Evolutionary conservation across 2,888 invertebrate genomes (phyloP).

Genomic region (Rotaria sp.): DNA sequence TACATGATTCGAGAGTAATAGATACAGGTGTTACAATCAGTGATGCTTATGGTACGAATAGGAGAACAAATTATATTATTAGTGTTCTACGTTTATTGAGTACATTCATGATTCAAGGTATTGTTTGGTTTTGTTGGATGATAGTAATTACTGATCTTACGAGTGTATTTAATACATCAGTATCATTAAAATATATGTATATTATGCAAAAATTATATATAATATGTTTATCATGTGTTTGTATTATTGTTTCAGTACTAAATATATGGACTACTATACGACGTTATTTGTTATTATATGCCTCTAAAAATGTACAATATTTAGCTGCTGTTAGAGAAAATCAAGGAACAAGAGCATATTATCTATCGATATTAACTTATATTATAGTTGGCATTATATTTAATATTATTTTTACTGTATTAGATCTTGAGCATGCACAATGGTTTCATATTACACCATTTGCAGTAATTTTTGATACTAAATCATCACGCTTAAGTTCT

Average conservation of each 20-base stretch:
- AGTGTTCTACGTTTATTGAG: not conserved
- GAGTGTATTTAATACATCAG: not conserved
- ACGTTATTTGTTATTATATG: not conserved
- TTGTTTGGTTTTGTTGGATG: not conserved
- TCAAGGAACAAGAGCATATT: not conserved
- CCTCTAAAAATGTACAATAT: not conserved
- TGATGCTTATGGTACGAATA: not conserved
- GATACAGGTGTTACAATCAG: not conserved
- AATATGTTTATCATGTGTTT: not conserved
- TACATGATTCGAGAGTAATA: not conserved
- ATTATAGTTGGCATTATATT: not conserved
- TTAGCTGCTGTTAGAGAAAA: not conserved
- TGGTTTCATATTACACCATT: not conserved
- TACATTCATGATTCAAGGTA: not conserved
- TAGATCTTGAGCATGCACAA: not conserved
- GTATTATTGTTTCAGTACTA: not conserved
- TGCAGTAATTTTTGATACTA: not conserved
- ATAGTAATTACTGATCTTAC: not conserved
- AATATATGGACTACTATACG: constrained; percentile 6
- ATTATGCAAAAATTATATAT: not conserved
- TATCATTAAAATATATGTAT: not conserved
- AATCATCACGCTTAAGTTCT: not conserved
- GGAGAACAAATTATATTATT: not conserved
- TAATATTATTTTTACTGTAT: not conserved
- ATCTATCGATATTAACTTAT: not conserved